Base-by-base conservation (phyloP, 2,888 invertebrate genomes). In the Andrena marginata region DNA sequence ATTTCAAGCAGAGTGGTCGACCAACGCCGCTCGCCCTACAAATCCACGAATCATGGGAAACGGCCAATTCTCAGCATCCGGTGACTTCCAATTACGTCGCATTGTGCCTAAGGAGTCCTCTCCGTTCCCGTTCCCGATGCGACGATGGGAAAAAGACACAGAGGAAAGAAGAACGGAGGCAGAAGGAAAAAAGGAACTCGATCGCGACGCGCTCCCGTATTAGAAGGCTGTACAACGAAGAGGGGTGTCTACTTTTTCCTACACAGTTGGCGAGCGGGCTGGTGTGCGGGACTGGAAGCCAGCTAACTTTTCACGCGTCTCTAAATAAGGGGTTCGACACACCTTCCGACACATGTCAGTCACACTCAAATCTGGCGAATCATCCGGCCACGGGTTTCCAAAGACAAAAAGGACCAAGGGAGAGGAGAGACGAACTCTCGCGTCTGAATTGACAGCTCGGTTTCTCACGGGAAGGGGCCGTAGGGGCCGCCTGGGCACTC, bases 321-420 rank as follows among this genome's bases (percentile, higher is more conserved):
- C 71, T 69, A 75, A 74, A 82, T 67, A 79, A 78, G 42, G 86
- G 80, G 82, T 83, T 80, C 84, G 78, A 70, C 70, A 79, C 79
- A 85, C 83, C 87, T 82, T 71, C 77, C 85, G 88, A 90, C 90
- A 90, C 84, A 87, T 90, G 90, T 87, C 90, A 90, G 80, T 90
- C 90, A 89, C 85, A 73, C 67, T 56, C 65, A 51, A 77, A 79
- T 81, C 75, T 69, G 23, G 69, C 85, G 83, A 84, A 79, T 89
- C 89, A 84, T 84, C 85, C 86, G 70, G 75, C 56, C 76, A 67
- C 81, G 42, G 64, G 69, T 56, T 76, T 29, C 42, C 42, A 68
- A 78, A 87, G 80, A 86, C 67, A 75, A 72, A 74, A 33, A 29
- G 16, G 23, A 8, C 62, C n/a, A 3, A 59, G 26, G 62, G 48